Conservation (phyloP, 2,888 invertebrate species). For the Zygaena filipendulae region DNA sequence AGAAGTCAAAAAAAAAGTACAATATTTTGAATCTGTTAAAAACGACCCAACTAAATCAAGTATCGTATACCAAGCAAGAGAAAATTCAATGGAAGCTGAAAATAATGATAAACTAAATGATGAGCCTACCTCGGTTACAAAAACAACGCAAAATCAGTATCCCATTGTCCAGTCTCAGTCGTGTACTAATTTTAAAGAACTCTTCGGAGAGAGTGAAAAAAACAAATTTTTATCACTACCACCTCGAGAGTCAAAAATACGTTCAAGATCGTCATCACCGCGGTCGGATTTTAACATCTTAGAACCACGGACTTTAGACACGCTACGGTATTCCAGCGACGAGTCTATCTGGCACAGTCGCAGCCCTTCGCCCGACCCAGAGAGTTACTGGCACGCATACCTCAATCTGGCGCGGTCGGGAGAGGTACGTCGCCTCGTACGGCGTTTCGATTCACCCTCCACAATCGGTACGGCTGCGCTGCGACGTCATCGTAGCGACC, state of each 20-base stretch:
- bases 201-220: conserved; percentile 80
- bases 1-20: conserved; percentile 78
- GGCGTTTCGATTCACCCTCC: conserved; percentile 79
- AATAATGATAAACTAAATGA: conserved; percentile 25
- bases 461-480: conserved; percentile 52
- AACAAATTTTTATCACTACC: conserved; percentile 69
- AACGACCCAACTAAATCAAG: conserved; percentile 54
- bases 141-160: conserved; percentile 27
- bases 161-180: conserved; percentile 72
- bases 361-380: conserved; percentile 79
- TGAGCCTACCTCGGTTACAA: conserved; percentile 19
- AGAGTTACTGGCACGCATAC: conserved; percentile 75
- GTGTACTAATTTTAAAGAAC: conserved; percentile 79
- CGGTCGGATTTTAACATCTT: conserved; percentile 56
- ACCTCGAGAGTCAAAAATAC: conserved; percentile 39
- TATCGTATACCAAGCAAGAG: conserved; percentile 62
- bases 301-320: conserved; percentile 61
- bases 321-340: conserved; percentile 68
- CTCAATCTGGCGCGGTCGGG: conserved; percentile 78
- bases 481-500: conserved; percentile 81
- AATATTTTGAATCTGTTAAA: conserved; percentile 81
- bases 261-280: conserved; percentile 63
- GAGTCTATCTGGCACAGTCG: conserved; percentile 77
- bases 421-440: conserved; percentile 80
- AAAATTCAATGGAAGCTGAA: conserved; percentile 59